Evolutionary conservation across 2,888 invertebrate genomes (phyloP), one percentile per base, ranked within the genome.

Genomic region (Coronaproctus castanopsis): DNA sequence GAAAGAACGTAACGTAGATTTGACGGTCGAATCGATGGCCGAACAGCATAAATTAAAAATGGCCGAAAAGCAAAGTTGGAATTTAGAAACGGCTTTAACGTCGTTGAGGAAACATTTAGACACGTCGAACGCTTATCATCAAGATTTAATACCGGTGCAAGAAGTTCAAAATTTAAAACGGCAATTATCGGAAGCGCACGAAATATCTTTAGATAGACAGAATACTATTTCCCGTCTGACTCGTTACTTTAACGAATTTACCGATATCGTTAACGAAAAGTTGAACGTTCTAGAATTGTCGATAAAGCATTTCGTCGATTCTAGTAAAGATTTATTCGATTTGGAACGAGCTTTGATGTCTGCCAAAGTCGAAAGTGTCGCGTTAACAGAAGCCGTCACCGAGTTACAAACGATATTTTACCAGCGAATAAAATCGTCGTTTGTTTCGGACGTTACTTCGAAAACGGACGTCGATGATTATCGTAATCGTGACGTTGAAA

Each of bases 131-230:
- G 14, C 52, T 20, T 59, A 56, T 36, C 59, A 59, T 19, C 24
- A 56, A 22, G 59, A 59, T 8, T 21, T 20, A 23, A 51, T 59
- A 8, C 22, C 55, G 21, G 55, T 59, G 52, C 55, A 59, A 36
- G 59, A 59, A 24, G 56, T 59, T 3, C 59, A 59, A 36, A 52
- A 56, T 23, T 19, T 59, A 23, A 59, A 59, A 19, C 55, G 55
- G 20, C 59, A 59, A 52, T 52, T 59, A 5, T 24, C 20, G 52
- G 59, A 59, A 22, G 59, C 59, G 21, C 59, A 59, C 52, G 59
- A 59, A 5, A 14, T 59, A 19, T 55, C 59, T 1, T 52, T 55
- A 23, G 59, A 59, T 24, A 59, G 55, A 20, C 59, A 59, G 22
- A 59, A 55, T 19, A 52, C 56, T 14, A 52, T 55, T 14, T 24